A percentile compares a stretch with the other conserved stretches of the same genome.
phyloP scores from a whole-genome alignment of 2,113 vertebrate species.

The Brachyhypopomus gauderio region DNA sequence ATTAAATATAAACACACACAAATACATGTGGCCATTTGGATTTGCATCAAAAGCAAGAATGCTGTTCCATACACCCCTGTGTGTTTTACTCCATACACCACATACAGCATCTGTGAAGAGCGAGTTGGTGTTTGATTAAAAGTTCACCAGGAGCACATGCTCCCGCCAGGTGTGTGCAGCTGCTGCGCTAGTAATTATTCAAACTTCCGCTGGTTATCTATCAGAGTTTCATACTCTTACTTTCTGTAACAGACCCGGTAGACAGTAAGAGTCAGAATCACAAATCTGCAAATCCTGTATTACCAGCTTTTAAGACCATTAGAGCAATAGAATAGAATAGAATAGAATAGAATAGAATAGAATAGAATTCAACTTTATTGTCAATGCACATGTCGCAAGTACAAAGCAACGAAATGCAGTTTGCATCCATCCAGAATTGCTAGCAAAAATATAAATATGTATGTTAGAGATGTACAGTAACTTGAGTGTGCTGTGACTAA shows the following conservation, averaged over 20 bases:
- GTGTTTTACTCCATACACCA: background rate
- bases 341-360: too few species aligned
- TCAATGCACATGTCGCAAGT: too few species aligned
- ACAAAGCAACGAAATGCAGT: too few species aligned
- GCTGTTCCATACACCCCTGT: constrained; percentile 5
- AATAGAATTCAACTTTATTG: too few species aligned
- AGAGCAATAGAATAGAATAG: too few species aligned
- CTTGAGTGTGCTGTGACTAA: too few species aligned
- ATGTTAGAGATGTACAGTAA: too few species aligned
- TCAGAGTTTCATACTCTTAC: background rate
- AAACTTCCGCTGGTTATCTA: background rate
- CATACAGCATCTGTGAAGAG: background rate
- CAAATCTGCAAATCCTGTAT: too few species aligned
- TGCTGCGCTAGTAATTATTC: background rate
- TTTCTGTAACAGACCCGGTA: background rate
- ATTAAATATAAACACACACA: constrained; percentile 1
- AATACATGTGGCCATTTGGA: background rate
- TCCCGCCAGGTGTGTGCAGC: constrained; percentile 23
- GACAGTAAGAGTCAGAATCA: background rate
- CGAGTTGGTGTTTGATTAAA: background rate
- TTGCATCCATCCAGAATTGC: too few species aligned
- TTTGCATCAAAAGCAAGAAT: background rate
- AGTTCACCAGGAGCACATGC: background rate
- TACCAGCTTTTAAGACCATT: too few species aligned
- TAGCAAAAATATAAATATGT: too few species aligned